phyloP scores from a whole-genome alignment of 64 coral and sea anemone species.

The Montipora sp. region DNA sequence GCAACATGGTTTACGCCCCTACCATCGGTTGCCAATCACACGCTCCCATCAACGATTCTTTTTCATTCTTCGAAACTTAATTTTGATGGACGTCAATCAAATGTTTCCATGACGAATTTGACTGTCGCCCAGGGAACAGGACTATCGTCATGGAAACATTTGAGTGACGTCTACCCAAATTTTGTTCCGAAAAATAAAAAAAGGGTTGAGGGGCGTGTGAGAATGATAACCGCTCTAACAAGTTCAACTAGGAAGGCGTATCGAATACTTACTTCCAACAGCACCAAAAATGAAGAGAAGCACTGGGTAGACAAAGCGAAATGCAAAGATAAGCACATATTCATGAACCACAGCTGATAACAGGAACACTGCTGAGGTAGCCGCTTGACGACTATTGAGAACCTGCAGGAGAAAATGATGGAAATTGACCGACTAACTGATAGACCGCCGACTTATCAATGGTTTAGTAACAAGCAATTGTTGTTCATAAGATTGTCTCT shows the following conservation, averaged over 20 bases:
- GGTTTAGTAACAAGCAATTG: neutral
- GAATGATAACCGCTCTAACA: no score
- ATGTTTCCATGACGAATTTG: no score
- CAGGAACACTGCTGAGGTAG: constrained; percentile 72
- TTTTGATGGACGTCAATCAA: no score
- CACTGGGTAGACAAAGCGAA: constrained; percentile 90
- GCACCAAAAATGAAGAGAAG: constrained; percentile 94
- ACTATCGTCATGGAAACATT: no score
- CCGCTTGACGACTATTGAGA: constrained; percentile 74
- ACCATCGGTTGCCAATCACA: no score
- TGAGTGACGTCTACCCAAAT: no score
- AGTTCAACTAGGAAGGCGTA: neutral
- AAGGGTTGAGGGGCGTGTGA: no score
- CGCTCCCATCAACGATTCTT: no score
- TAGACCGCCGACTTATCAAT: neutral
- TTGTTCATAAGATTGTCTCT: neutral
- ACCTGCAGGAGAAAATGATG: constrained; percentile 34
- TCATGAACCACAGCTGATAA: constrained; percentile 96
- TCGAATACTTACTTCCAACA: constrained; percentile 78
- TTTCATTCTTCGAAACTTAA: no score
- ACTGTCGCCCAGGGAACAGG: no score
- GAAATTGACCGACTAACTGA: neutral
- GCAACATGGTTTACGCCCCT: no score
- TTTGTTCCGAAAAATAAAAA: no score
- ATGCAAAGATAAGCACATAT: constrained; percentile 85